These are phyloP conservation scores for Phyllotis vaccarum DNA, from an alignment of 2,797 vertebrate species.

Conservation along the genomic window DNA sequence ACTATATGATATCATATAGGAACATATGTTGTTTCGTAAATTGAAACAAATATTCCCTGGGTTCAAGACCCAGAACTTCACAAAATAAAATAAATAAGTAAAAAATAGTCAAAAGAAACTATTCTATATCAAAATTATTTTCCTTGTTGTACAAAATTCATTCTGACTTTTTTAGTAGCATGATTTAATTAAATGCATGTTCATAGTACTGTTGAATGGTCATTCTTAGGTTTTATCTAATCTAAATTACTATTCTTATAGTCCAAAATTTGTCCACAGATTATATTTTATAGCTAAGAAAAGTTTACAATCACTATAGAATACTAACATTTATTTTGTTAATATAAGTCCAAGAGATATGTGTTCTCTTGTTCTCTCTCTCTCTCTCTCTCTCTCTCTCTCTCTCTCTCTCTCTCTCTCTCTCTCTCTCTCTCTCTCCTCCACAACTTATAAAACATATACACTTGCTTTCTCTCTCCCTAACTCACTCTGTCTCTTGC, in stretches of 20 bases:
- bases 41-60: background rate
- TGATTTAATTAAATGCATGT: constrained; percentile 2
- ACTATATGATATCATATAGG: background rate
- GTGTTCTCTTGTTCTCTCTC: background rate
- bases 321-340: constrained; percentile 54
- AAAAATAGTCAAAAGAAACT: background rate
- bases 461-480: background rate
- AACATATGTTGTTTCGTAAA: background rate
- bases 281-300: constrained; percentile 21
- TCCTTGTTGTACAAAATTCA: background rate
- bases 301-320: background rate
- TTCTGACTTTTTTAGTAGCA: background rate
- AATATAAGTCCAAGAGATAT: background rate
- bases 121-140: background rate
- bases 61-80: background rate
- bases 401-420: background rate
- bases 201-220: background rate
- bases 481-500: background rate
- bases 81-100: background rate
- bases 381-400: background rate
- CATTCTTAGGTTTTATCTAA: constrained; percentile 42
- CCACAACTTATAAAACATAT: no score
- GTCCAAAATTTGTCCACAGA: constrained; percentile 36
- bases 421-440: background rate
- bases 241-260: constrained; percentile 20